Evolutionary conservation across 2,113 vertebrate genomes (phyloP).

Genomic region (Zootoca vivipara): DNA sequence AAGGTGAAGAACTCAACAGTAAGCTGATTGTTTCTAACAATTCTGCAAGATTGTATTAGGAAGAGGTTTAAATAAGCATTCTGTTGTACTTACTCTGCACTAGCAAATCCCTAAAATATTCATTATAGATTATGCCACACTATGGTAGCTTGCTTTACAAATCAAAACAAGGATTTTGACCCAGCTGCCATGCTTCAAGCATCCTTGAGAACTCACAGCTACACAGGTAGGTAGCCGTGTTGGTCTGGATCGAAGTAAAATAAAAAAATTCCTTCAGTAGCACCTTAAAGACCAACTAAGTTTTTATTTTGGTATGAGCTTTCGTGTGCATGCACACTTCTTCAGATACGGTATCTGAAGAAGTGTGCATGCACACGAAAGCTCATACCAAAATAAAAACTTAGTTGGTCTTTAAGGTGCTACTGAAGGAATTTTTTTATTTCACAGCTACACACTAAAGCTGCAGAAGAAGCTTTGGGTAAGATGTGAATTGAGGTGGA

Average conservation of each 20-base stretch:
- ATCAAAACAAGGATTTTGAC: conserved; percentile 16
- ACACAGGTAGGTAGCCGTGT: too few species aligned
- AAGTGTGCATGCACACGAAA: too few species aligned
- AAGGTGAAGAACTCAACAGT: conserved; percentile 42
- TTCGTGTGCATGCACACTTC: too few species aligned
- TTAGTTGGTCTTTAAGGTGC: too few species aligned
- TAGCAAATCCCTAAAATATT: conserved; percentile 35
- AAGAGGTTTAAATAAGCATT: conserved; percentile 50
- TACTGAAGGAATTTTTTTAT: too few species aligned
- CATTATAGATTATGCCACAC: conserved; percentile 1
- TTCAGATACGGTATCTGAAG: too few species aligned
- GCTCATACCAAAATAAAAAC: too few species aligned
- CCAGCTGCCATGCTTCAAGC: neutral
- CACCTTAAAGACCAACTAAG: too few species aligned
- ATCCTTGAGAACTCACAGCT: neutral
- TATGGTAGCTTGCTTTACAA: neutral
- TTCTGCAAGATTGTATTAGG: conserved; percentile 22
- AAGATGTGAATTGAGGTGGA: neutral
- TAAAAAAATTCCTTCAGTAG: too few species aligned
- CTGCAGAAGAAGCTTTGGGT: neutral
- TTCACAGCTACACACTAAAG: neutral
- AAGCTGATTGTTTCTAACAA: conserved; percentile 31
- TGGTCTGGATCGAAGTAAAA: too few species aligned
- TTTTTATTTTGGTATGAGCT: too few species aligned
- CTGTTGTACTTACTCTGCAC: conserved; percentile 33